A percentile compares a stretch with the other conserved stretches of the same genome.
These are phyloP conservation scores for Leptopilina drosophilae DNA, from an alignment of 2,888 invertebrate genomes.

Conservation along the genomic window DNA sequence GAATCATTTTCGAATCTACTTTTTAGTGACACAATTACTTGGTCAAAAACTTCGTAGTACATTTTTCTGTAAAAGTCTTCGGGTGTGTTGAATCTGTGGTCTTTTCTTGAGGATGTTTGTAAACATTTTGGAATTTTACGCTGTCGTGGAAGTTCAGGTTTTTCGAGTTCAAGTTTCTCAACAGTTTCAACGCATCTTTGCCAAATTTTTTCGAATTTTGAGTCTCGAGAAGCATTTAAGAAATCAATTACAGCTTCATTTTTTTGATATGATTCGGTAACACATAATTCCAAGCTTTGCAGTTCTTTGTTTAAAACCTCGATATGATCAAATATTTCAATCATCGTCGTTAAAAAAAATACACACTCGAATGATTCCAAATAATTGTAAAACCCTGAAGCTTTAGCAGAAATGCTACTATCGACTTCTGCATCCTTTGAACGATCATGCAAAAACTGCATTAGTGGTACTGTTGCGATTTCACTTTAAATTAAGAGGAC, in stretches of 20 bases:
- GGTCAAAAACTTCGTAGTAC: slow-evolving; percentile 39
- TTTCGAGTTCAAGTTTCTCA: background rate
- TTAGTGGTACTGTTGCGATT: no score
- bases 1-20: slow-evolving; percentile 31
- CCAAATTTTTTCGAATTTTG: slow-evolving; percentile 46
- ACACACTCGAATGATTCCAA: slow-evolving; percentile 12
- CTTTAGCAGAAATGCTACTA: background rate
- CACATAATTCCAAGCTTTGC: slow-evolving; percentile 43
- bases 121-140: slow-evolving; percentile 40
- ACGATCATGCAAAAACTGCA: no score
- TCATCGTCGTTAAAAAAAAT: slow-evolving; percentile 25
- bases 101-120: background rate
- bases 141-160: slow-evolving; percentile 18
- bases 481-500: no score
- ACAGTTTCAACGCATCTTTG: background rate
- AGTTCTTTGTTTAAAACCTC: slow-evolving; percentile 48
- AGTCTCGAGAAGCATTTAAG: slow-evolving; percentile 43
- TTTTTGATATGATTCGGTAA: slow-evolving; percentile 44
- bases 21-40: slow-evolving; percentile 23
- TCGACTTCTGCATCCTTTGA: background rate
- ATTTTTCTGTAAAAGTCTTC: slow-evolving; percentile 38
- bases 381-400: slow-evolving; percentile 15
- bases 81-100: slow-evolving; percentile 29
- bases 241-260: slow-evolving; percentile 40
- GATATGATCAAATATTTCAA: slow-evolving; percentile 45